Conservation (phyloP, 2,888 invertebrate species). For the Parnassius apollo region DNA sequence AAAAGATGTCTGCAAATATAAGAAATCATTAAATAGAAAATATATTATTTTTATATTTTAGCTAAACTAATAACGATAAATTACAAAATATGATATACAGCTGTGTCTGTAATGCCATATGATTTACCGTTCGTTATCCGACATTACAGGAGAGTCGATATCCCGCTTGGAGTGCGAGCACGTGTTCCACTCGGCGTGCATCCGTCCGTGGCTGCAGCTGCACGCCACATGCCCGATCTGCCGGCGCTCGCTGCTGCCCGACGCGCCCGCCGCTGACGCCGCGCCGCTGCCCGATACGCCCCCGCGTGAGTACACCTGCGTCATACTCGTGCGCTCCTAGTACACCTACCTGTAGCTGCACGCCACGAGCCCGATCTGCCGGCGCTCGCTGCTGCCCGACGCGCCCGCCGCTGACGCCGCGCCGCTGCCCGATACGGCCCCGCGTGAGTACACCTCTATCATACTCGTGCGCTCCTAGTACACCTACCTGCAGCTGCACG, state of each 20-base stretch:
- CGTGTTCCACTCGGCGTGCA: conserved; percentile 95
- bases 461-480: conserved; percentile 7
- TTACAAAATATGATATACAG: no score
- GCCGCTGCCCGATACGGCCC: conserved; percentile 29
- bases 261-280: conserved; percentile 34
- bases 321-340: background rate
- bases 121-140: no score
- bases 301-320: conserved; percentile 5
- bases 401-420: conserved; percentile 33
- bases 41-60: no score
- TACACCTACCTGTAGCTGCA: conserved; percentile 89
- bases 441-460: conserved; percentile 4
- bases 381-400: conserved; percentile 77
- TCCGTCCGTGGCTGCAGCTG: conserved; percentile 96
- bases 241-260: conserved; percentile 80
- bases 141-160: conserved; percentile 83
- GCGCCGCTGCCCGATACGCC: conserved; percentile 31
- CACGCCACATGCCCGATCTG: conserved; percentile 98
- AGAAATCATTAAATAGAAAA: no score
- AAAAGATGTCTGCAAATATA: no score
- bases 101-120: no score
- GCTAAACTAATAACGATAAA: no score
- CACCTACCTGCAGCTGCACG: background rate
- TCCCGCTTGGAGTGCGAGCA: conserved; percentile 92
- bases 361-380: conserved; percentile 97